Conservation (phyloP, 2,888 invertebrate genomes). For the Drosophila ochracea region DNA sequence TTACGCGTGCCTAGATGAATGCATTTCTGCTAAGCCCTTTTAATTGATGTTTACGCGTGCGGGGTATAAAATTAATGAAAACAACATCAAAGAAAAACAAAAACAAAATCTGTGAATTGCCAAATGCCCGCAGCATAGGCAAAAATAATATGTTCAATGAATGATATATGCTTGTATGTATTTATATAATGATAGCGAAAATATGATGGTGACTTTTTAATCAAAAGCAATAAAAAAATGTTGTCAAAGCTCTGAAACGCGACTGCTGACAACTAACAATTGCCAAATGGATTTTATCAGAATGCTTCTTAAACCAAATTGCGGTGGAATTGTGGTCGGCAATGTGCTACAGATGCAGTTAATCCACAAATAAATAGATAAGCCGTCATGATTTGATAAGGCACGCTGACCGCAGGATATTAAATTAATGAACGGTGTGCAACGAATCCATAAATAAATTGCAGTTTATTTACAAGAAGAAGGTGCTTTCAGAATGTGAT, state of each 20-base stretch:
- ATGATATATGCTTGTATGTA: not conserved
- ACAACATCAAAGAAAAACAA: constrained; percentile 16
- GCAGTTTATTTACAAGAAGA: not conserved
- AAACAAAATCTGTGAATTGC: constrained; percentile 58
- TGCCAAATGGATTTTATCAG: constrained; percentile 35
- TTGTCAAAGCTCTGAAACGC: constrained; percentile 33
- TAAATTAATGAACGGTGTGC: not conserved
- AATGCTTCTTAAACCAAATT: constrained; percentile 35
- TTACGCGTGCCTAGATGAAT: not conserved
- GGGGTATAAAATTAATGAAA: constrained; percentile 28
- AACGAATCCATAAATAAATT: not conserved
- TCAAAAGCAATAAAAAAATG: constrained; percentile 52
- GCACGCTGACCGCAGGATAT: not conserved
- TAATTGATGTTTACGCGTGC: not conserved
- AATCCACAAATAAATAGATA: constrained; percentile 5
- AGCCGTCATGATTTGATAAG: not conserved
- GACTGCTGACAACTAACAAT: constrained; percentile 21
- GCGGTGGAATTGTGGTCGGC: constrained; percentile 21
- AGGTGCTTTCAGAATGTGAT: not conserved
- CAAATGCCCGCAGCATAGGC: constrained; percentile 26
- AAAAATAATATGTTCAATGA: constrained; percentile 33
- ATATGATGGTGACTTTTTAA: constrained; percentile 77
- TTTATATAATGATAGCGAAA: constrained; percentile 41
- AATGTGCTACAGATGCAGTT: constrained; percentile 10
- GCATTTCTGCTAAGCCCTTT: not conserved